Percentiles rank a stretch among this genome's conserved stretches.
phyloP scores from a whole-genome alignment of 1,140 invertebrate genomes.

The Philotrypesis tridentata region DNA sequence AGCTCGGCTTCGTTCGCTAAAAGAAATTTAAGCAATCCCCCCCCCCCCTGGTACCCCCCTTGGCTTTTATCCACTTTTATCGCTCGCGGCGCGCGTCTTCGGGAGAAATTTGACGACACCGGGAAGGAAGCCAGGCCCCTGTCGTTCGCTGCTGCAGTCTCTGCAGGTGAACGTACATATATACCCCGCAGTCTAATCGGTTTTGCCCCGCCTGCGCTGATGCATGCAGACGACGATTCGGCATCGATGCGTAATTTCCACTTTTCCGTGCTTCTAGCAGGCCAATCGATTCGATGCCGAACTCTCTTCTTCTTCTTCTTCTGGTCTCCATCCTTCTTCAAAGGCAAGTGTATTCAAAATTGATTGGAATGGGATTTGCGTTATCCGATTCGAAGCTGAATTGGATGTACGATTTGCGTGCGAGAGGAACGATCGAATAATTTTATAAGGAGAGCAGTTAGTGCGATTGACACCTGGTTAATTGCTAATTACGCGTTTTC shows the following conservation, averaged over 20 bases:
- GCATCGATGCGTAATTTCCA: background rate
- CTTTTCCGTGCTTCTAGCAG: background rate
- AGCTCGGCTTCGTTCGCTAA: background rate
- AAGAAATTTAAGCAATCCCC: conserved; percentile 18
- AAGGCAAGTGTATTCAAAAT: background rate
- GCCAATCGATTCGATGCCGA: conserved; percentile 4
- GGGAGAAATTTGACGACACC: conserved; percentile 38
- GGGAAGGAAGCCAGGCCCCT: conserved; percentile 17
- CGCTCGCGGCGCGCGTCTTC: background rate
- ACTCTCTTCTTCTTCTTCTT: too few relatives aligned
- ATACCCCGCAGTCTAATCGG: background rate
- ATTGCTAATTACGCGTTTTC: too few relatives aligned
- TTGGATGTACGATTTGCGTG: background rate
- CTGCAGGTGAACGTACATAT: conserved; percentile 18
- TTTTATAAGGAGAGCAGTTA: too few relatives aligned
- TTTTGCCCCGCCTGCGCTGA: background rate
- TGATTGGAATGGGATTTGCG: background rate
- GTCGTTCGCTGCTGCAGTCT: too few relatives aligned
- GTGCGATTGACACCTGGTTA: too few relatives aligned
- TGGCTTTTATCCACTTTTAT: conserved; percentile 26
- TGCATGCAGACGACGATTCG: too few relatives aligned
- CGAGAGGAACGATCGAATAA: background rate
- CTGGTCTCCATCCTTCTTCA: too few relatives aligned
- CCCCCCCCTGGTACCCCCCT: too few relatives aligned
- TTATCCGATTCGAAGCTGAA: background rate